Evolutionary conservation across 2,113 vertebrate genomes (phyloP), one percentile per base, ranked within the genome.

Genomic region (Percopsis transmontana): DNA sequence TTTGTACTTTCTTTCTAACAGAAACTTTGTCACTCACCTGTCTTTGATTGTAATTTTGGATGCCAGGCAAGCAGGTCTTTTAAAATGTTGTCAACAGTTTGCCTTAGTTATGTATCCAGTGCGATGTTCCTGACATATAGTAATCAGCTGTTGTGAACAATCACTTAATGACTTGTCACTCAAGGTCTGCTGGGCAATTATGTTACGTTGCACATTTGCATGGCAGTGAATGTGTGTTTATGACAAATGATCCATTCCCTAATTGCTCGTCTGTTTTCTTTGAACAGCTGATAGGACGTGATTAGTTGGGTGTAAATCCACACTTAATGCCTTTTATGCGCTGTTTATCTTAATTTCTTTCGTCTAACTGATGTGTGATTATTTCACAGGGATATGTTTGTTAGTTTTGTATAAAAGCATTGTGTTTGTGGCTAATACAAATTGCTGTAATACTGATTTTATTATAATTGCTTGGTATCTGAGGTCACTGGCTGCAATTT

Each of bases 91-190:
- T 87, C 87, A 85, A 88, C 85, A 88, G 86, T 85, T 85, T 62
- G 79, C 83, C 83, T 74, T 70, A 78, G 80, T 81, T 80, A 72
- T 76, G 83, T 76, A 77, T 91, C 84, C 75, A 89, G 82, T 51
- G 81, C 85, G 88, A 86, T 79, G 76, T 86, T 85, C 82, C 83
- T 87, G 89, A 88, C 90, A 84, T 80, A 81, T 79, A 82, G 81
- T 89, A 92, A 92, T 93, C 91, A 93, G 85, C 87, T 82, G 80
- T 87, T 79, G 83, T 65, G 79, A 91, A 92, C 90, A 92, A 92
- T 92, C 91, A 92, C 81, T 87, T 90, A 92, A 91, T 93, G 89
- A 86, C 91, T 84, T 90, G 92, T 93, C 91, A 91, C 89, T 93
- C 92, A 93, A 87, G 87, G 77, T 82, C 83, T 89, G 88, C 86